phyloP scores from a whole-genome alignment of 2,113 vertebrate species.

The Brienomyrus longianalis region DNA sequence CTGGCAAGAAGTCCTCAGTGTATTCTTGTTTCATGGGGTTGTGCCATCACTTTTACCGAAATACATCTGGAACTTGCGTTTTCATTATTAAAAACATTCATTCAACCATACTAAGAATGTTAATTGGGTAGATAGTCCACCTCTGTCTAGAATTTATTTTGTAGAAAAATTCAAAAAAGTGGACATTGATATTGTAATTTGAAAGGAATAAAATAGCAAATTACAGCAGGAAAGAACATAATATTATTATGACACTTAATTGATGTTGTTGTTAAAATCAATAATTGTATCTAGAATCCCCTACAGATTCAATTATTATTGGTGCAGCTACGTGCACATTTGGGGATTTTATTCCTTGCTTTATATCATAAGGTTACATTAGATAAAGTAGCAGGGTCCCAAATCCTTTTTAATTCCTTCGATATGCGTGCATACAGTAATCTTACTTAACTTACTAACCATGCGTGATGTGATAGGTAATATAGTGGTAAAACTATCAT shows the following conservation, averaged over 20 bases:
- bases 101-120: background rate
- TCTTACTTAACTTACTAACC: background rate
- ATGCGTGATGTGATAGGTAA: background rate
- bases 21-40: background rate
- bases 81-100: constrained; percentile 11
- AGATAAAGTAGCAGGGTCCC: background rate
- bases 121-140: background rate
- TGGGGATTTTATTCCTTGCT: background rate
- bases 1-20: background rate
- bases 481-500: background rate
- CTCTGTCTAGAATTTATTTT: background rate
- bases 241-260: background rate
- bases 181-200: background rate
- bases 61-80: background rate
- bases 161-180: background rate
- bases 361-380: background rate
- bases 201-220: background rate
- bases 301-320: background rate
- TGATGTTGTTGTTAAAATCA: background rate
- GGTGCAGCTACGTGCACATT: background rate
- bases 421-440: background rate
- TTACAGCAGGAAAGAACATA: background rate
- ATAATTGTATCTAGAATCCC: background rate
- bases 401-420: background rate
- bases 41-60: background rate